Evolutionary conservation across 2,113 vertebrate species (phyloP).

Genomic region (Pluvianellus socialis): DNA sequence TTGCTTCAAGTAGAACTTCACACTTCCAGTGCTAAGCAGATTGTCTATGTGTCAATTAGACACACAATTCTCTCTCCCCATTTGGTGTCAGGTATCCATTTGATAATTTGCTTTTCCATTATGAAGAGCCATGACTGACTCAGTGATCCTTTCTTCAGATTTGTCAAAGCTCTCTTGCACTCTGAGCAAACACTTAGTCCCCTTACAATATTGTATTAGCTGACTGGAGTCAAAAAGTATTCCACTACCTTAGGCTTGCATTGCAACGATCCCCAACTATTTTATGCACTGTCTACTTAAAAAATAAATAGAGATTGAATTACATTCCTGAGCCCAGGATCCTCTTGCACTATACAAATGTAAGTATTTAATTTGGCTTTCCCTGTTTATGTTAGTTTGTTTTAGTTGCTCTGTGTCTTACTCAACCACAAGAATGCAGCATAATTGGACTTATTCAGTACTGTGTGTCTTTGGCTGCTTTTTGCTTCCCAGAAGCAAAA

Average conservation of each 20-base stretch:
- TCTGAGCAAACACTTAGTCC: not conserved
- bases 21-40: slow-evolving; percentile 48
- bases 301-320: slow-evolving; percentile 61
- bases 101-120: slow-evolving; percentile 49
- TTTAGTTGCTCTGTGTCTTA: slow-evolving; percentile 65
- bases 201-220: not conserved
- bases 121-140: slow-evolving; percentile 14
- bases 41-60: not conserved
- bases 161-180: not conserved
- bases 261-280: slow-evolving; percentile 2
- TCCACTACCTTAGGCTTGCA: not conserved
- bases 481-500: slow-evolving; percentile 14
- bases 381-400: slow-evolving; percentile 66
- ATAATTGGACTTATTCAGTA: slow-evolving; percentile 60
- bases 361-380: slow-evolving; percentile 71
- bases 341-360: slow-evolving; percentile 57
- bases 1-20: slow-evolving; percentile 54
- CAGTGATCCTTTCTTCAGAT: slow-evolving; percentile 2
- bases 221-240: not conserved
- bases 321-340: slow-evolving; percentile 57
- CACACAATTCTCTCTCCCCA: not conserved
- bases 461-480: slow-evolving; percentile 61
- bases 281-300: slow-evolving; percentile 42
- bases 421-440: slow-evolving; percentile 57
- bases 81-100: slow-evolving; percentile 37